phyloP scores from a whole-genome alignment of 2,797 vertebrate genomes.

The Bradypus variegatus region DNA sequence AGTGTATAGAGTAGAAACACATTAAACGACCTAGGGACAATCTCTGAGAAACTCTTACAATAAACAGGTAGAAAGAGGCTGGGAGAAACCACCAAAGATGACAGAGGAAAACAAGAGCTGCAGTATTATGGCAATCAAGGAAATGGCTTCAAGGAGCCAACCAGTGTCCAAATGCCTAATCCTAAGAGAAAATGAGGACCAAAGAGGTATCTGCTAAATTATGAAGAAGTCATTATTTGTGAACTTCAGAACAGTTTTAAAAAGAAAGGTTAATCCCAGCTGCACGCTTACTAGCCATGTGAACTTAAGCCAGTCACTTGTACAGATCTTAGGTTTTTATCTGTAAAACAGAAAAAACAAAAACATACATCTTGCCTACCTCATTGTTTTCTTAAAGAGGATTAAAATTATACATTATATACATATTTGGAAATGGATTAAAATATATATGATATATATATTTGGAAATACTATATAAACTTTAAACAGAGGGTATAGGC shows the following conservation, averaged over 20 bases:
- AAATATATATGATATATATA: neutral
- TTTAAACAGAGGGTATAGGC: neutral
- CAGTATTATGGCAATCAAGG: neutral
- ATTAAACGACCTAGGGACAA: neutral
- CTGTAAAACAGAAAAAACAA: slow-evolving; percentile 3
- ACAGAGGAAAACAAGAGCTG: neutral
- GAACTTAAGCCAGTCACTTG: neutral
- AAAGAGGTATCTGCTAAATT: neutral
- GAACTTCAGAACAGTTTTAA: neutral
- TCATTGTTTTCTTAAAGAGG: neutral
- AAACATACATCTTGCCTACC: neutral
- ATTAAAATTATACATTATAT: neutral
- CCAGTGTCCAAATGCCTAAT: neutral
- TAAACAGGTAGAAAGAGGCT: neutral
- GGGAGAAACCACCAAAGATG: neutral
- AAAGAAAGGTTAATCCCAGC: neutral
- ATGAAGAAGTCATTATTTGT: neutral
- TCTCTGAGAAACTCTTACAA: neutral
- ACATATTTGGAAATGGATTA: neutral
- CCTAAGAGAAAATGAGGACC: neutral
- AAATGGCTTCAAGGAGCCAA: neutral
- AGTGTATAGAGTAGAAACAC: neutral
- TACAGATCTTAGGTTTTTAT: neutral
- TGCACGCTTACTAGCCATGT: neutral
- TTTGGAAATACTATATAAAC: neutral